A percentile compares a stretch with the other conserved stretches of the same genome.
phyloP scores from a whole-genome alignment of 2,113 vertebrate genomes.

The Mellivora capensis region DNA sequence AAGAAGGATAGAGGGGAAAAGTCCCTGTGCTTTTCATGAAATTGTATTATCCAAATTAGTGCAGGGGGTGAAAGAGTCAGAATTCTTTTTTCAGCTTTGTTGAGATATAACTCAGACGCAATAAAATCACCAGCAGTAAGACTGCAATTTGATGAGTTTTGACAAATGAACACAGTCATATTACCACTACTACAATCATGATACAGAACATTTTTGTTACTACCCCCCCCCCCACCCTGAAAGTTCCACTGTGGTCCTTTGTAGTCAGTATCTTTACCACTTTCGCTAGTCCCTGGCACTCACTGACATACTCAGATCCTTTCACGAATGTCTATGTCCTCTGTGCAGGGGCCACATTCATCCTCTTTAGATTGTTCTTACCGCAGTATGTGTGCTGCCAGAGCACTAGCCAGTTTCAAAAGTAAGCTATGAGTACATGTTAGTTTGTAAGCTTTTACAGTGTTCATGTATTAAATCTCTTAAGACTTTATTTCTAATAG shows the following conservation, averaged over 20 bases:
- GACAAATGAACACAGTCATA: not conserved
- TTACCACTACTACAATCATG: not conserved
- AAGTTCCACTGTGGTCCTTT: not conserved
- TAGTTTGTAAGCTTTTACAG: not conserved
- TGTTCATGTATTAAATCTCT: not conserved
- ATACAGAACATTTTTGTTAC: not conserved
- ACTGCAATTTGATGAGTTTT: not conserved
- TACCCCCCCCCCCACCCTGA: not conserved
- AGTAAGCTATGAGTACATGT: not conserved
- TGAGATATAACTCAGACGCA: not conserved
- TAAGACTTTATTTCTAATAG: not conserved
- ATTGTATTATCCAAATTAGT: not conserved
- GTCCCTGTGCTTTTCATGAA: not conserved
- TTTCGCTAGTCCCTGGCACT: not conserved
- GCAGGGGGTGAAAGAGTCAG: not conserved
- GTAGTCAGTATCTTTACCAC: not conserved
- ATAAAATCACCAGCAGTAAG: not conserved
- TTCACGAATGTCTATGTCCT: not conserved
- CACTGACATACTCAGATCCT: not conserved
- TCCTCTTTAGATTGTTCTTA: not conserved
- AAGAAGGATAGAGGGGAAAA: not conserved
- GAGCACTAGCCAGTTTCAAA: not conserved
- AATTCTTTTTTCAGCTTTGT: not conserved
- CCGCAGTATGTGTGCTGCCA: not conserved
- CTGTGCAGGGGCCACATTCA: fast-evolving